A percentile compares a stretch with the other conserved stretches of the same genome.
Conservation (phyloP, 2,113 vertebrate genomes). For the Neolamprologus sp. region DNA sequence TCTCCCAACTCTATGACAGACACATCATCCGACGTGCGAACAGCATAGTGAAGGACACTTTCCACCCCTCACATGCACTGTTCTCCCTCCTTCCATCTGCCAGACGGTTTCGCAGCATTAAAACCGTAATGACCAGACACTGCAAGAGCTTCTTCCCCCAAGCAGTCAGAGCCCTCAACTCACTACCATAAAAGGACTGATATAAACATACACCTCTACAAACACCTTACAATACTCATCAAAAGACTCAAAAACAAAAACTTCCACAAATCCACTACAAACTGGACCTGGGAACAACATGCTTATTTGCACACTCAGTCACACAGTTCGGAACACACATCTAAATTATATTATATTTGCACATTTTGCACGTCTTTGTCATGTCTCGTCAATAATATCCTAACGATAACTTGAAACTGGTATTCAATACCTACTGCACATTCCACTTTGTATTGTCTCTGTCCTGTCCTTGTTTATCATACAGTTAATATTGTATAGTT, state of each 20-base stretch:
- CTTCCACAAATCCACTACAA: neutral
- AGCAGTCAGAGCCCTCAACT: neutral
- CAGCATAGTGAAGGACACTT: neutral
- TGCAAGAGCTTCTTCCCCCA: neutral
- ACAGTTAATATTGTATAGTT: too few relatives aligned
- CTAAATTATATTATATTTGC: neutral
- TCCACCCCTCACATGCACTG: neutral
- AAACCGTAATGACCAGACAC: rapidly evolving
- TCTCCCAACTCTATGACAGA: neutral
- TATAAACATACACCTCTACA: neutral
- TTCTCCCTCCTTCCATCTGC: neutral
- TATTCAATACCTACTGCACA: neutral
- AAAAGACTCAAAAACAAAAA: neutral
- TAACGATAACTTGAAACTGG: rapidly evolving
- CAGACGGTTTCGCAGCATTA: rapidly evolving
- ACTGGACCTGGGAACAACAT: neutral
- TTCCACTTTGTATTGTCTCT: neutral
- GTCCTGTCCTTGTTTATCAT: neutral
- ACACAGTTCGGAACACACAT: rapidly evolving
- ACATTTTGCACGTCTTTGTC: neutral
- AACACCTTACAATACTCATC: neutral
- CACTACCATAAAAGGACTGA: rapidly evolving
- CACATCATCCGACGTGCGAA: rapidly evolving
- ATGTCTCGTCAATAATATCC: neutral
- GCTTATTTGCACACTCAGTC: neutral